Evolutionary conservation across 2,113 vertebrate species (phyloP).

Genomic region (Silurus meridionalis): DNA sequence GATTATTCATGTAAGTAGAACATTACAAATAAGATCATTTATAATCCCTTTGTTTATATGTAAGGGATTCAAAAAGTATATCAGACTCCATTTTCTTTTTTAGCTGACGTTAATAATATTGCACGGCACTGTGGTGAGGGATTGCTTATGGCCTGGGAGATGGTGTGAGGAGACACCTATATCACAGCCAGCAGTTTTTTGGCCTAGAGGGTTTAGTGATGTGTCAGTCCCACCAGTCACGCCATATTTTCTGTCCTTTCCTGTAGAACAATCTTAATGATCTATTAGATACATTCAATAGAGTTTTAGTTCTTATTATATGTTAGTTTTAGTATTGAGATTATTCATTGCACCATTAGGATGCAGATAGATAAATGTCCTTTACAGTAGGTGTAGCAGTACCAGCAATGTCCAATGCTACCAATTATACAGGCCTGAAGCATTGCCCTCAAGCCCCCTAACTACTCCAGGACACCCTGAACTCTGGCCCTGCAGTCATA

Average conservation of each 20-base stretch:
- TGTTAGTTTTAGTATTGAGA: neutral
- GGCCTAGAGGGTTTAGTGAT: constrained; percentile 32
- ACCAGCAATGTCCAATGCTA: neutral
- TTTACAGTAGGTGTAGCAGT: neutral
- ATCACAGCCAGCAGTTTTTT: constrained; percentile 31
- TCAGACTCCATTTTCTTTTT: neutral
- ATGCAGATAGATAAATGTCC: neutral
- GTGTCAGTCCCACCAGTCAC: constrained; percentile 20
- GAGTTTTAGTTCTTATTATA: neutral
- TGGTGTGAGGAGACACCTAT: constrained; percentile 16
- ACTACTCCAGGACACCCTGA: neutral
- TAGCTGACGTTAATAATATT: neutral
- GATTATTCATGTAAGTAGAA: neutral
- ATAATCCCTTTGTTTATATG: neutral
- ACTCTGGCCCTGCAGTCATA: neutral
- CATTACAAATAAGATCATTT: neutral
- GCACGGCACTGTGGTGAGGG: neutral
- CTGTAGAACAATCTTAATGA: constrained; percentile 27
- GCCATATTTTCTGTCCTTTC: constrained; percentile 23
- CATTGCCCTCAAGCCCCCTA: neutral
- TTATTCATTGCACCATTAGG: neutral
- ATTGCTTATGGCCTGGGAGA: neutral
- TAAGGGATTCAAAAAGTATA: neutral
- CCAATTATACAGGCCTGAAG: neutral
- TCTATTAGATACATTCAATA: constrained; percentile 15